Base-by-base conservation (phyloP, 2,113 vertebrate genomes). In the Progne subis region DNA sequence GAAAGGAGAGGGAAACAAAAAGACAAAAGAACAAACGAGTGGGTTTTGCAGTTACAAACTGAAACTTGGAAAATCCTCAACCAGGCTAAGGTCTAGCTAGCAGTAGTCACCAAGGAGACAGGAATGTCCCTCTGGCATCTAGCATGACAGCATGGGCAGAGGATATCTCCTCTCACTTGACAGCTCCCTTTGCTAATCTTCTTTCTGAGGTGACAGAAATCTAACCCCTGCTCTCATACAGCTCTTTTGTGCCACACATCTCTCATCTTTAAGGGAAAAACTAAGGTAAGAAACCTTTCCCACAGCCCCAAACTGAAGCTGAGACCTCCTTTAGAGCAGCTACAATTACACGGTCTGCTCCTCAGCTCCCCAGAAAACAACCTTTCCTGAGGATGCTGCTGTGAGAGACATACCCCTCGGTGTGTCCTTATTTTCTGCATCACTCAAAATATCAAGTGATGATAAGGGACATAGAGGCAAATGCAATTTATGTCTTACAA, bases 121-220 rank as follows among this genome's bases (percentile, higher is more conserved):
- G 79, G 71, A 90, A 94, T 88, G 94, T 90, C 94, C 88, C 92
- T 81, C 85, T 92, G 93, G 90, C 95, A 95, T 78, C 71, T 18
- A 90, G 82, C 64, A 31, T 90, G 93, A 96, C 92, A 96, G 92
- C 70, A 91, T 19, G 56, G 74, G 85, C 82, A 86, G 47, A 80
- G 68, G 92, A 64, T 88, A 81, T 93, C 95, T 94, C 88, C 86
- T 59, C 79, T 97, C 84, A 82, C 82, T 93, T 95, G 96, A 96
- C 95, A 96, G 94, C 76, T 95, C 71, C 85, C 88, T 70, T 93
- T 94, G 82, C 94, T 96, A 95, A 97, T 95, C 94, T 91, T 60
- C 81, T 79, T 87, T 69, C 78, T 17, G 34, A 94, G 84, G 90
- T 75, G 90, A 95, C 90, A 93, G 85, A 97, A 93, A 94, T 80